A percentile compares a stretch with the other conserved stretches of the same genome.
These are phyloP conservation scores for Allacma fusca DNA, from an alignment of 2,888 invertebrate genomes.

Conservation along the genomic window DNA sequence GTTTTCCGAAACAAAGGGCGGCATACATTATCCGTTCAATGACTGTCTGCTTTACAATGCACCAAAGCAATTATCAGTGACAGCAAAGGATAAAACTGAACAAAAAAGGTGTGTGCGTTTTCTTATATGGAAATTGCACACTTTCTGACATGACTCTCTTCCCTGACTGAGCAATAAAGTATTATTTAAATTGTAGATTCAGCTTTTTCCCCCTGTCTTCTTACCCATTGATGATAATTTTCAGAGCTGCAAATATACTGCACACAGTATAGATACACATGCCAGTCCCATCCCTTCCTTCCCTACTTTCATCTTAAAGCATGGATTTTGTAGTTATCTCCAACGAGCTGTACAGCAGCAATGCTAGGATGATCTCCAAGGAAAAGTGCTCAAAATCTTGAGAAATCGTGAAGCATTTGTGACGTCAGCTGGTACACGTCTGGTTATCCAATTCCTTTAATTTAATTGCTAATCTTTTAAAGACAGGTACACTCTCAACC, in stretches of 20 bases:
- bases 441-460: too few relatives aligned
- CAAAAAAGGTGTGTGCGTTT: constrained; percentile 9
- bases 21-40: constrained; percentile 20
- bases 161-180: background rate
- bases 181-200: constrained; percentile 4
- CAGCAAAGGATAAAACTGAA: constrained; percentile 17
- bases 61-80: constrained; percentile 18
- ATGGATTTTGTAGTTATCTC: too few relatives aligned
- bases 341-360: too few relatives aligned
- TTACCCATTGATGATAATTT: background rate
- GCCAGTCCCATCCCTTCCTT: too few relatives aligned
- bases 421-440: too few relatives aligned
- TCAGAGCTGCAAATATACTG: background rate
- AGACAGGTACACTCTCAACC: too few relatives aligned
- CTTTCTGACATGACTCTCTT: background rate
- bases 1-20: constrained; percentile 1
- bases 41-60: constrained; percentile 24
- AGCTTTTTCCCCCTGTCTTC: background rate
- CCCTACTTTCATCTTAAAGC: too few relatives aligned
- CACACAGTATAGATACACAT: background rate
- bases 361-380: too few relatives aligned
- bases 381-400: too few relatives aligned
- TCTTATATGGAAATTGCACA: constrained; percentile 21
- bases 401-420: too few relatives aligned
- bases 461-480: too few relatives aligned